phyloP scores from a whole-genome alignment of 92 coral and sea anemone species.

The Zoanthus sociatus region DNA sequence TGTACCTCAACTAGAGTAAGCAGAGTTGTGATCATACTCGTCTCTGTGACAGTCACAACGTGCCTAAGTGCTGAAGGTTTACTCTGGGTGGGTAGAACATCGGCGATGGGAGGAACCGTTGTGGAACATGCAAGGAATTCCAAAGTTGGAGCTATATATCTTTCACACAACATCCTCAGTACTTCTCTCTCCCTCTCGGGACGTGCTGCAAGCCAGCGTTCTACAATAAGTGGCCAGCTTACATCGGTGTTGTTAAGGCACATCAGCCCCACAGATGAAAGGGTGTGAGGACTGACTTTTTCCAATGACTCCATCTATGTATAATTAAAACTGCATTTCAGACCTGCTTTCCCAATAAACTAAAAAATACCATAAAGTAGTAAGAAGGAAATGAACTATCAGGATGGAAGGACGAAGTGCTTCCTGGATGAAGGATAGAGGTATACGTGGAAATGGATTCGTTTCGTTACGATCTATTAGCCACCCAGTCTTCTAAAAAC shows the following conservation, averaged over 20 bases:
- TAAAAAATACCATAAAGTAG: no score
- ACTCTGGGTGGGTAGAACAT: constrained; percentile 88
- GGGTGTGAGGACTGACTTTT: constrained; percentile 89
- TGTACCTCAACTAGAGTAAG: constrained; percentile 90
- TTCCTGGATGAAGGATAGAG: no score
- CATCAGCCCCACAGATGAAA: constrained; percentile 93
- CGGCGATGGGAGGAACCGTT: constrained; percentile 91
- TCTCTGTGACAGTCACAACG: constrained; percentile 87
- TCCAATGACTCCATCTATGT: constrained; percentile 85
- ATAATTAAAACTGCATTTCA: background rate
- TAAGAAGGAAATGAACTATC: no score
- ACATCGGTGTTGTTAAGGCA: constrained; percentile 83
- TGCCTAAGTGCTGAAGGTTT: constrained; percentile 87
- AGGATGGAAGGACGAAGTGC: no score
- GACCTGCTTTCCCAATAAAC: no score
- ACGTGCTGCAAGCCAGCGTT: constrained; percentile 90
- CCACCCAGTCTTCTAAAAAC: no score
- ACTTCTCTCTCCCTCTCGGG: constrained; percentile 92
- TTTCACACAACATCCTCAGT: constrained; percentile 86
- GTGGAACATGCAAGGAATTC: constrained; percentile 84
- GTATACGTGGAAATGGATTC: no score
- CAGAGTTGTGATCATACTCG: constrained; percentile 94
- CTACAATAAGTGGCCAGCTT: constrained; percentile 93
- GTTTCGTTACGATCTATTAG: no score
- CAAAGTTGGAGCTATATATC: constrained; percentile 90